Evolutionary conservation across 1,140 invertebrate genomes (phyloP), one percentile per base, ranked within the genome.

Genomic region (Drosophila punjabiensis): DNA sequence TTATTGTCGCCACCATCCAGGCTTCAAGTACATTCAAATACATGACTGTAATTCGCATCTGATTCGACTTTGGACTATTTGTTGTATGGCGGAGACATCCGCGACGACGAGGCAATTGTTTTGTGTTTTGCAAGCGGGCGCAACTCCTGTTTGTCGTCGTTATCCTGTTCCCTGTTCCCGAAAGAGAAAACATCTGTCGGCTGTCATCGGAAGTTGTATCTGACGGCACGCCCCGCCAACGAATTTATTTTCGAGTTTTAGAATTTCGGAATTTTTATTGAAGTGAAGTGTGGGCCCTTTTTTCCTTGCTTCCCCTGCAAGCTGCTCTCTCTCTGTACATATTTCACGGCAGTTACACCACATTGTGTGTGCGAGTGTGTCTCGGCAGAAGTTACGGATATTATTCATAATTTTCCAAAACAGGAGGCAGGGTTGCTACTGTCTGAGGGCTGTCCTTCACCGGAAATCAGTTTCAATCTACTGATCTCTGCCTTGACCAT

Each of bases 381-480:
- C 65, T 53, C 67, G 59, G 48, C 80, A 74, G 67, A 83, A 86
- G 86, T 90, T 85, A 85, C 81, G 84, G 79, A 92, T 92, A 91
- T 91, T 91, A 91, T 91, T 91, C 89, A 91, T 91, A 85, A 91
- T 89, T 90, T 89, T 76, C 86, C 82, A 62, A 81, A 62, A 81
- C 71, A 80, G 41, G 39, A 74, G 76, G 76, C n/a, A 73, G 69
- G 48, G 65, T 58, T 24, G 11, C 32, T 47, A 1, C 16, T 24
- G 13, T 47, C 81, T 78, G 80, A 81, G 85, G 77, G 81, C 73
- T 84, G 83, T 87, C 80, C 52, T 56, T 83, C 45, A 33, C 43
- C 78, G 67, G 82, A 85, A 84, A 76, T 58, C 77, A 61, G 32
- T 78, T 69, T 58, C n/a, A 8, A 20, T n/a, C 24, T 4, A 10